phyloP scores from a whole-genome alignment of 2,797 vertebrate species.

The Austrolebias charrua region DNA sequence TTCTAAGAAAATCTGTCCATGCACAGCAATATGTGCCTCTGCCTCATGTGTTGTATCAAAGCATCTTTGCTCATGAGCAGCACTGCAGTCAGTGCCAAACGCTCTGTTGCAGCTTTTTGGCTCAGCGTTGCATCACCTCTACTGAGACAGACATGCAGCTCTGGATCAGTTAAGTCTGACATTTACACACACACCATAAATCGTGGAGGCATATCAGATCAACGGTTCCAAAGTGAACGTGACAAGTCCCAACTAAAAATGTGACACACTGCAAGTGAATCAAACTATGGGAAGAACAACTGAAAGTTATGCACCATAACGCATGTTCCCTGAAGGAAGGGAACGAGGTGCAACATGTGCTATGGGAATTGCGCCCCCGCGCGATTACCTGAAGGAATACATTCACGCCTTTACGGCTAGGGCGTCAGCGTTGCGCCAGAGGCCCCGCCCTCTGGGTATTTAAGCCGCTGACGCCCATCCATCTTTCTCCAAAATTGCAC shows the following conservation, averaged over 20 bases:
- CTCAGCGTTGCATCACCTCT: conserved; percentile 71
- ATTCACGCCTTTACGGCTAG: no score
- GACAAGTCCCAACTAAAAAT: conserved; percentile 30
- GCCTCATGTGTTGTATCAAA: conserved; percentile 45
- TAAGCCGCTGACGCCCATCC: no score
- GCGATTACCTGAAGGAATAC: no score
- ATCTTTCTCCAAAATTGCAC: no score
- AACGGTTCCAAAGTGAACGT: conserved; percentile 10
- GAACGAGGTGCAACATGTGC: no score
- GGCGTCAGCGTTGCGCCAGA: no score
- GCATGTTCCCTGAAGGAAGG: no score
- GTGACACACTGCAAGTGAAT: conserved; percentile 20
- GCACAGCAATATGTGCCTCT: conserved; percentile 16
- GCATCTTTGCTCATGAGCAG: conserved; percentile 33
- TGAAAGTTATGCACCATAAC: no score
- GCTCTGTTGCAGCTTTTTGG: conserved; percentile 60
- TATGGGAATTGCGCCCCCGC: no score
- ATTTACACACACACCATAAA: conserved; percentile 14
- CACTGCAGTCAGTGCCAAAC: conserved; percentile 30
- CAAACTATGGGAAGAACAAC: conserved; percentile 27
- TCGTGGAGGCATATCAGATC: conserved; percentile 22
- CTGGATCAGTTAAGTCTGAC: conserved; percentile 14
- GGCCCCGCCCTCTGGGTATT: no score
- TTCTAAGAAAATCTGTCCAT: conserved; percentile 22
- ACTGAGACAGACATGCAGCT: conserved; percentile 38